Evolutionary conservation across 2,113 vertebrate genomes (phyloP), one percentile per base, ranked within the genome.

Genomic region (Sinocyclocheilus anshuiensis): DNA sequence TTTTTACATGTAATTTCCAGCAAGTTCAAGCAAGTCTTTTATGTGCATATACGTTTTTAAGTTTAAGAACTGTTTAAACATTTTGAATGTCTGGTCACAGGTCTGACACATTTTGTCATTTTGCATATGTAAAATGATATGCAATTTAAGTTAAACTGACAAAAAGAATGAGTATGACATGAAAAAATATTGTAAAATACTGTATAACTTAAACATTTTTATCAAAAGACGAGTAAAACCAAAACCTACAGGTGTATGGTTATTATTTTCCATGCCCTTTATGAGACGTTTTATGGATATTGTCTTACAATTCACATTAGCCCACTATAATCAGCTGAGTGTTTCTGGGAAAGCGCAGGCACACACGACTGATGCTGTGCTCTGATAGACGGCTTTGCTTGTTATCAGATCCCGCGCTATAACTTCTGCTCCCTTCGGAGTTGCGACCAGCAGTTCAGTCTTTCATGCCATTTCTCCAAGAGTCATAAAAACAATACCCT

Each of bases 401-500:
- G 26, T 63, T 84, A 85, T 77, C 75, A 77, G 84, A 87, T 87
- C 55, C 55, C n/a, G 24, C 24, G 39, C 65, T 67, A 67, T 67
- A 69, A 63, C 2, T 45, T 39, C 55, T 33, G 55, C 33, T 81
- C 82, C 77, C 67, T n/a, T 0, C 29, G 55, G 55, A 26, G 18
- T 29, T n/a, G 72, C 76, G 29, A 77, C 50, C 83, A 87, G 69
- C 45, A 16, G 69, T 84, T 80, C 22, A 33, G 81, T 80, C 86
- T 85, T 26, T 45, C 83, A 61, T 77, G 72, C 13, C 48, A 42
- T 48, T 77, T 48, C 71, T 65, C 22, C 48, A 57, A 77, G 84
- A 86, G 50, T 83, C 83, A 65, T 78, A 61, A 90, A 89, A 89
- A 80, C 42, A 85, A 81, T 83, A 81, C 55, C 65, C 89, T 90